Percentiles rank a stretch among this genome's conserved stretches.
Evolutionary conservation across 2,888 invertebrate species (phyloP).

Genomic region (Raillietiella orientalis): DNA sequence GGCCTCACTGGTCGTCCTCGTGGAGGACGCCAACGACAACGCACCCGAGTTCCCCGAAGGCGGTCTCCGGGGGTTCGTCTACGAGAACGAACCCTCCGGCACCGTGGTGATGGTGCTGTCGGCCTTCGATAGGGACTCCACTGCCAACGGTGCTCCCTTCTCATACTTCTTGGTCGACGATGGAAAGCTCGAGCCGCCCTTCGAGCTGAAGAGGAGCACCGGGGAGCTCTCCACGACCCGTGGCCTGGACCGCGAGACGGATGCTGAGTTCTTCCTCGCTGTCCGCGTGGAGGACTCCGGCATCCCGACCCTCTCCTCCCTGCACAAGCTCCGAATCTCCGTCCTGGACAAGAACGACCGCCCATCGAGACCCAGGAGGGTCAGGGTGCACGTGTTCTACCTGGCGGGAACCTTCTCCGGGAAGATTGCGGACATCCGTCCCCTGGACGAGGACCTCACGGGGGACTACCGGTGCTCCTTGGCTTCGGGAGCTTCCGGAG

Average conservation of each 20-base stretch:
- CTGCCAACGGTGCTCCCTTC: slow-evolving; percentile 70
- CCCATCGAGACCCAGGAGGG: slow-evolving; percentile 48
- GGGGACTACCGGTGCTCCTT: slow-evolving; percentile 66
- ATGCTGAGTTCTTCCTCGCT: slow-evolving; percentile 32
- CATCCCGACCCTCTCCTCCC: slow-evolving; percentile 42
- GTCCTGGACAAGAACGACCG: slow-evolving; percentile 69
- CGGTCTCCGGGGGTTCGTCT: slow-evolving; percentile 35
- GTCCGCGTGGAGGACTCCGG: slow-evolving; percentile 71
- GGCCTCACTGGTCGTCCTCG: slow-evolving; percentile 37
- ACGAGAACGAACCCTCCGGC: slow-evolving; percentile 55
- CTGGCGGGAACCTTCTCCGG: slow-evolving; percentile 43
- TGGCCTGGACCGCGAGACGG: slow-evolving; percentile 46
- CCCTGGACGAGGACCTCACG: slow-evolving; percentile 60
- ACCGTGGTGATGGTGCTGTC: slow-evolving; percentile 50
- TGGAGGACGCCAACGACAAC: slow-evolving; percentile 74
- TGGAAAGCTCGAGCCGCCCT: slow-evolving; percentile 30
- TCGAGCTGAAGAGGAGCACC: slow-evolving; percentile 40
- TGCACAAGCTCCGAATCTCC: slow-evolving; percentile 35
- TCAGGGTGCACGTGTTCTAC: slow-evolving; percentile 39
- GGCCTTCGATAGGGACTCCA: slow-evolving; percentile 59
- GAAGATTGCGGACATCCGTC: slow-evolving; percentile 68
- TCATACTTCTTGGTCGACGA: slow-evolving; percentile 44
- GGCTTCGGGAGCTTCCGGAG: slow-evolving; percentile 15
- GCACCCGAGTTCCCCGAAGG: slow-evolving; percentile 45
- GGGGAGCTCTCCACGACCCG: slow-evolving; percentile 44